Evolutionary conservation across 2,888 invertebrate genomes (phyloP), one percentile per base, ranked within the genome.

Genomic region (Tupiocoris notatus): DNA sequence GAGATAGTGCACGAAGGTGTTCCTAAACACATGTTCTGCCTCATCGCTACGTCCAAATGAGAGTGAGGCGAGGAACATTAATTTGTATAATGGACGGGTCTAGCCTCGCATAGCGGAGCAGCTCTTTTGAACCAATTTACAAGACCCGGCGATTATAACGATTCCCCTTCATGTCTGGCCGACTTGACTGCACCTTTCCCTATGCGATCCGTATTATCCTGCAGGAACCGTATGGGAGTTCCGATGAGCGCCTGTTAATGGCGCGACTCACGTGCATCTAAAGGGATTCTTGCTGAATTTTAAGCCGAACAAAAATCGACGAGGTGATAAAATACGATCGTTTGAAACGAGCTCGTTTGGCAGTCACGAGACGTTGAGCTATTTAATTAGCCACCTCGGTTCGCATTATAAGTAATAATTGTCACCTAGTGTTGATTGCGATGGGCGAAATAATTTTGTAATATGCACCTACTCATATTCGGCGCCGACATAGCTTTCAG

Each of bases 51-150:
- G 25, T 3, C 25, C 65, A 65, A 65, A 65, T 65, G 65, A 65
- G 39, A 24, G 65, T 39, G 2, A 39, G 39, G 39, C 39, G 39
- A 39, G 39, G 65, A 39, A 39, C 65, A 65, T 65, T 65, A 65
- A 65, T 65, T 65, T 65, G 54, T 65, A 18, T 65, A 65, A 65
- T 65, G 65, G 54, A 39, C 17, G 65, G 65, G n/a, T 65, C 25
- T 39, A 39, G 39, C 39, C 39, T 39, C 39, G 39, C 39, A 39
- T 39, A 39, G 39, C 39, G 39, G 3, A 39, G 39, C 39, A 39
- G 39, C 39, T 39, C 39, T 12, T 39, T 39, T 39, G 39, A 39
- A 39, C 39, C 39, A 39, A 39, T 39, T 39, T 39, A 39, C 39
- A 39, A 39, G 39, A 39, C 39, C 39, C 39, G n/a, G 39, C 39